A percentile compares a stretch with the other conserved stretches of the same genome.
phyloP scores from a whole-genome alignment of 2,888 invertebrate genomes.

The Metalampra italica region DNA sequence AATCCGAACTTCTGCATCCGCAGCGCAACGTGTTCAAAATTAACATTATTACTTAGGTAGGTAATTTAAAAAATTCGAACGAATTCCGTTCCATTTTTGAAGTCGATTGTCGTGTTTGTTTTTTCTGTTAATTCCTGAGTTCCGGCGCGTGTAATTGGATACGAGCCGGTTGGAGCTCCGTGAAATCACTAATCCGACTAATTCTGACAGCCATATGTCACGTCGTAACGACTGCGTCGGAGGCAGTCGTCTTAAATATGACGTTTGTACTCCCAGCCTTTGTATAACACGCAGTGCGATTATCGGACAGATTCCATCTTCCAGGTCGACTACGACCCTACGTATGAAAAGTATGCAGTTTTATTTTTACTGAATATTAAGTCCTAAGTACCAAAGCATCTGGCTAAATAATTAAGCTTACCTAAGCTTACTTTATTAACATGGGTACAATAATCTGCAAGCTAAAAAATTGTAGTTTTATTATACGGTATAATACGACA shows the following conservation, averaged over 20 bases:
- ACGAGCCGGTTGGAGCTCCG: conserved; percentile 60
- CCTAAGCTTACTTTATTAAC: too few species aligned
- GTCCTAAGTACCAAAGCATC: too few species aligned
- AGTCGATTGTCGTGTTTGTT: conserved; percentile 57
- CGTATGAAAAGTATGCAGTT: too few species aligned
- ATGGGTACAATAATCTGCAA: too few species aligned
- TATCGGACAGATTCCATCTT: too few species aligned
- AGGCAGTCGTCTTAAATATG: conserved; percentile 29
- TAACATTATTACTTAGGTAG: conserved; percentile 41
- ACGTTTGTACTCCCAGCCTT: conserved; percentile 12
- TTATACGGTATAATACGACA: too few species aligned
- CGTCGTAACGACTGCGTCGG: conserved; percentile 60
- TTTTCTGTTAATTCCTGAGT: conserved; percentile 58
- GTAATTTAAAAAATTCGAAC: conserved; percentile 32
- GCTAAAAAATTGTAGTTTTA: too few species aligned
- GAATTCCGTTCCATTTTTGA: conserved; percentile 55
- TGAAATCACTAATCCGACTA: conserved; percentile 77
- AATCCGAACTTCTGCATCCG: conserved; percentile 21
- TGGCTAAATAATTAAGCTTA: too few species aligned
- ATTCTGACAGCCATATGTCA: conserved; percentile 78
- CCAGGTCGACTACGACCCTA: too few species aligned
- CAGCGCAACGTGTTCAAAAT: conserved; percentile 41
- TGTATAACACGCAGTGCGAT: not conserved
- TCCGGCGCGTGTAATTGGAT: conserved; percentile 71
- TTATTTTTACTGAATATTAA: too few species aligned